Percentiles rank a stretch among this genome's conserved stretches.
Conservation (phyloP, 2,888 invertebrate genomes). For the Macaria liturata region DNA sequence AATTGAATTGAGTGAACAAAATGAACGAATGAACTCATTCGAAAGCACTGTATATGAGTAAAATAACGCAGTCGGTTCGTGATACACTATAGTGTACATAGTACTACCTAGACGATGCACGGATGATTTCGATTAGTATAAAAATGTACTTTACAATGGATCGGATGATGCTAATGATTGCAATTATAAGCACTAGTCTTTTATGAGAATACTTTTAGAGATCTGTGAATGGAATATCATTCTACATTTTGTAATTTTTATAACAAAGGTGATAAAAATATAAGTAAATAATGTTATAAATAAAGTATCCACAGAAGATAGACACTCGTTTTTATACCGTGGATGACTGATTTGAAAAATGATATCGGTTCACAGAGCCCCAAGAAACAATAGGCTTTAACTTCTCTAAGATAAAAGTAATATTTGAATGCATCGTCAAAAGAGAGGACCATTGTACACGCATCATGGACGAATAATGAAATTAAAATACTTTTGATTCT, state of each 20-base stretch:
- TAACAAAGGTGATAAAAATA: too few relatives aligned
- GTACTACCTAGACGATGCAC: constrained; percentile 53
- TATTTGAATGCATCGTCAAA: constrained; percentile 46
- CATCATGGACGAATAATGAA: constrained; percentile 60
- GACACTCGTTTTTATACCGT: too few relatives aligned
- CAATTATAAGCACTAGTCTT: constrained; percentile 53
- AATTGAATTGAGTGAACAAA: too few relatives aligned
- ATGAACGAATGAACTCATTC: too few relatives aligned
- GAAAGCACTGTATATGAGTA: too few relatives aligned
- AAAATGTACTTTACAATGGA: constrained; percentile 67
- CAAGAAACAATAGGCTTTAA: constrained; percentile 39
- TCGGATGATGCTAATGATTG: constrained; percentile 68
- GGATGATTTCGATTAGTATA: constrained; percentile 60
- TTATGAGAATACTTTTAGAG: constrained; percentile 50
- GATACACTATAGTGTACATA: constrained; percentile 41
- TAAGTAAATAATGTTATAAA: too few relatives aligned
- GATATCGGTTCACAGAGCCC: too few relatives aligned
- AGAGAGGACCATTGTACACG: constrained; percentile 55
- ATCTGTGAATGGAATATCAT: too few relatives aligned
- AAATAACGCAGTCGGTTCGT: constrained; percentile 25
- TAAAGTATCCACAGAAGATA: too few relatives aligned
- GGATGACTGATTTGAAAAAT: too few relatives aligned
- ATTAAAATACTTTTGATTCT: constrained; percentile 46
- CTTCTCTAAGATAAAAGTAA: constrained; percentile 36
- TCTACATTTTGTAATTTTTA: too few relatives aligned